Conservation (phyloP, 2,113 vertebrate species). For the Corythaixoides concolor region DNA sequence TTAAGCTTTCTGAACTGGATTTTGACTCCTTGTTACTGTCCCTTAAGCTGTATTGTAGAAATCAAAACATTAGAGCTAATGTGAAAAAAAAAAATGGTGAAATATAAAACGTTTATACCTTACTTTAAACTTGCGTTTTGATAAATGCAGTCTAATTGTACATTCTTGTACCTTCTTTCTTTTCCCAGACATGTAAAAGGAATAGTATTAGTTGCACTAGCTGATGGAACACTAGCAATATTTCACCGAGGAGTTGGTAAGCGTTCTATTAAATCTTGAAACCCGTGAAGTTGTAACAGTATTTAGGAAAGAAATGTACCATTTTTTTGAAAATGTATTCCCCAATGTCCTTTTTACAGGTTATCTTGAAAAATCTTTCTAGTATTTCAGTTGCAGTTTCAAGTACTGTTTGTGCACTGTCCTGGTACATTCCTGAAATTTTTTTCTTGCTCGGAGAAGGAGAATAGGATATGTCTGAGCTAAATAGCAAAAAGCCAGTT, state of each 20-base stretch:
- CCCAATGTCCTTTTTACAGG: not conserved
- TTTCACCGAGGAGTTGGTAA: conserved; percentile 95
- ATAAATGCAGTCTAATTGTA: not conserved
- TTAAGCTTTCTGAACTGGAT: not conserved
- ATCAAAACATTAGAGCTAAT: not conserved
- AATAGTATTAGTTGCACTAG: conserved; percentile 92
- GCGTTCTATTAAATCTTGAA: conserved; percentile 1
- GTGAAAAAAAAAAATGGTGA: not conserved
- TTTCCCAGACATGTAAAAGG: conserved; percentile 92
- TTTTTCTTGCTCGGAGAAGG: not conserved
- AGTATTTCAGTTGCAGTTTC: not conserved
- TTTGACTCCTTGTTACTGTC: not conserved
- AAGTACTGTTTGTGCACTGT: not conserved
- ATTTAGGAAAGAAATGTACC: not conserved
- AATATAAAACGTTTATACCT: not conserved
- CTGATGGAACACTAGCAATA: conserved; percentile 94
- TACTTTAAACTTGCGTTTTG: not conserved
- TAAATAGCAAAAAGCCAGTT: not conserved
- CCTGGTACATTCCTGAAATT: not conserved
- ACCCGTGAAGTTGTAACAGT: not conserved
- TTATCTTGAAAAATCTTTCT: not conserved
- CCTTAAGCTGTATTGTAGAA: not conserved
- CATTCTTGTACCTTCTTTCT: not conserved
- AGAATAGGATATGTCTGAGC: not conserved
- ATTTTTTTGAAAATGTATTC: not conserved